Evolutionary conservation across 2,797 vertebrate species (phyloP).

Genomic region (Enteromius paludinosus): DNA sequence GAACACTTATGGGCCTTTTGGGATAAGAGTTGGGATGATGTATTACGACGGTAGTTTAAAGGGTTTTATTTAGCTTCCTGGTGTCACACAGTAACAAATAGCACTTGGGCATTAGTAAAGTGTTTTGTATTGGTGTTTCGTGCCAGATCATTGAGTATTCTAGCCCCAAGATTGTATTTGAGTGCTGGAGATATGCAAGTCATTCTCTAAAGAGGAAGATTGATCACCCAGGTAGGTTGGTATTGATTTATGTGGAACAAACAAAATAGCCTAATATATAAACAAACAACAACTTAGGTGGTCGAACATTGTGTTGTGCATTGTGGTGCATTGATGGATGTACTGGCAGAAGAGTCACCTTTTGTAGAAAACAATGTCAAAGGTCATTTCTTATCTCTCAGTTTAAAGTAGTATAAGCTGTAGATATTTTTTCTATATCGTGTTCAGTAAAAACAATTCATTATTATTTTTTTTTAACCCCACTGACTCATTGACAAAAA

Average conservation of each 20-base stretch:
- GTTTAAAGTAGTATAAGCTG: neutral
- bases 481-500: neutral
- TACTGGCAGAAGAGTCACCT: neutral
- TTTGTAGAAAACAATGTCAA: slow-evolving; percentile 1
- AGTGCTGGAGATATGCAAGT: slow-evolving; percentile 25
- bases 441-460: neutral
- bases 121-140: neutral
- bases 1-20: neutral
- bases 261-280: slow-evolving; percentile 21
- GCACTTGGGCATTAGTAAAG: slow-evolving; percentile 1
- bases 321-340: neutral
- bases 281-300: slow-evolving; percentile 10
- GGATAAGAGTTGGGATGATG: neutral
- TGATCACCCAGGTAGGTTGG: slow-evolving; percentile 16
- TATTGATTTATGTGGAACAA: slow-evolving; percentile 44
- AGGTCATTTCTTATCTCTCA: neutral
- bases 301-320: neutral
- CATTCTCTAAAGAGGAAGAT: slow-evolving; percentile 36
- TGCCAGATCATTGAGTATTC: slow-evolving; percentile 26
- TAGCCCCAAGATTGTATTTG: neutral
- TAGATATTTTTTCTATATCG: neutral
- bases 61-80: slow-evolving; percentile 5
- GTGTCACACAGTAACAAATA: slow-evolving; percentile 16
- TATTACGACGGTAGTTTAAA: neutral
- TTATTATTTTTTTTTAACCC: neutral